A percentile compares a stretch with the other conserved stretches of the same genome.
Evolutionary conservation across 1,140 invertebrate genomes (phyloP).

Genomic region (Andrena cerasifolii): DNA sequence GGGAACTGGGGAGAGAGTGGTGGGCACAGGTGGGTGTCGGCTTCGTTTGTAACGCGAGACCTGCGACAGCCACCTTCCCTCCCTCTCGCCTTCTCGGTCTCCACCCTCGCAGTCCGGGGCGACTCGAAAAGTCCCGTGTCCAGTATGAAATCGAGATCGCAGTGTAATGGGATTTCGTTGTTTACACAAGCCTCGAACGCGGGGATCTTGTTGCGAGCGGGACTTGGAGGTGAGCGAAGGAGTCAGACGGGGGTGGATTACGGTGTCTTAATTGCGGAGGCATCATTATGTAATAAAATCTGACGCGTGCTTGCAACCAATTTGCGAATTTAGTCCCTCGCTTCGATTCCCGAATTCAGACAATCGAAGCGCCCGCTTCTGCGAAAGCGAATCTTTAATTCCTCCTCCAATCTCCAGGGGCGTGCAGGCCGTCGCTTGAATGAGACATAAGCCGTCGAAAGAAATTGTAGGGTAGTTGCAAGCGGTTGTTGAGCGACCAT

Average conservation of each 20-base stretch:
- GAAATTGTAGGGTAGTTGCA: no score
- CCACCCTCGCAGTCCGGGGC: slow-evolving; percentile 5
- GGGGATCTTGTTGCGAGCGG: neutral
- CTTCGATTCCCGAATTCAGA: no score
- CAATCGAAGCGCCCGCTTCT: no score
- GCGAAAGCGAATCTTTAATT: no score
- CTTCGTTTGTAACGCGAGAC: slow-evolving; percentile 68
- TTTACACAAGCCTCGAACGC: slow-evolving; percentile 31
- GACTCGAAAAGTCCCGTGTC: slow-evolving; percentile 22
- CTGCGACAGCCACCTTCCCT: slow-evolving; percentile 33
- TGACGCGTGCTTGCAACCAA: no score
- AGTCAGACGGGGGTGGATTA: no score
- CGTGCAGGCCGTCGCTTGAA: no score
- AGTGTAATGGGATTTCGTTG: slow-evolving; percentile 40
- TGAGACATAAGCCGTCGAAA: no score
- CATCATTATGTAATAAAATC: no score
- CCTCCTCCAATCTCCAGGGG: no score
- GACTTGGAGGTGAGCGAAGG: neutral
- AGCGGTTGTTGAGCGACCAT: neutral
- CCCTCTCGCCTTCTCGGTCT: slow-evolving; percentile 18
- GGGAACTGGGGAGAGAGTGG: slow-evolving; percentile 37
- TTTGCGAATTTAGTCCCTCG: no score
- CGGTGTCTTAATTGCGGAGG: no score
- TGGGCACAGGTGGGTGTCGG: slow-evolving; percentile 69
- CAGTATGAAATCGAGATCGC: slow-evolving; percentile 49